Evolutionary conservation across 1,140 invertebrate genomes (phyloP).

Genomic region (Macrocentrus cingulum): DNA sequence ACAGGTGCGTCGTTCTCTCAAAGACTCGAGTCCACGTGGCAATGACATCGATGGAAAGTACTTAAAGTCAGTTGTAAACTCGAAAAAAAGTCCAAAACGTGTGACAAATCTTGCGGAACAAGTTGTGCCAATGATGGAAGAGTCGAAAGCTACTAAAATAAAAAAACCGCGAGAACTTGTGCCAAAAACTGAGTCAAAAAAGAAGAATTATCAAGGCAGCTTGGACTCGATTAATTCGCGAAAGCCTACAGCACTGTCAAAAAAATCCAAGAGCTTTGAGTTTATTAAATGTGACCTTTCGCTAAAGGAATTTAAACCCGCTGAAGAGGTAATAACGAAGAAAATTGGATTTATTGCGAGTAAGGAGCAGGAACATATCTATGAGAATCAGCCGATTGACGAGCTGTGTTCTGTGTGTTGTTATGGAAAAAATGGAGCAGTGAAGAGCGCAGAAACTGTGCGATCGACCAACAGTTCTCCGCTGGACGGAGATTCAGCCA

Average conservation of each 20-base stretch:
- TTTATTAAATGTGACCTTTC: constrained; percentile 43
- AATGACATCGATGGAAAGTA: constrained; percentile 21
- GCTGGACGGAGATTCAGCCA: constrained; percentile 46
- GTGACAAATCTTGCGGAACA: constrained; percentile 11
- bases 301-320: constrained; percentile 17
- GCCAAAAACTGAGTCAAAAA: not conserved
- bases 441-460: constrained; percentile 46
- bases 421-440: constrained; percentile 43
- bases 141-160: constrained; percentile 7
- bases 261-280: constrained; percentile 56
- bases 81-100: constrained; percentile 18
- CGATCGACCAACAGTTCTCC: constrained; percentile 48
- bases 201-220: constrained; percentile 44
- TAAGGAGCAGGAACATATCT: constrained; percentile 38
- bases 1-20: not conserved
- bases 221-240: constrained; percentile 48
- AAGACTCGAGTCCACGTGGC: not conserved
- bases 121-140: constrained; percentile 21
- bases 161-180: constrained; percentile 8
- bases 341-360: constrained; percentile 23
- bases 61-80: constrained; percentile 14
- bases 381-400: constrained; percentile 39
- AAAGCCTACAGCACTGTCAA: constrained; percentile 38
- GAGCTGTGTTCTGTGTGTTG: constrained; percentile 53
- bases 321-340: constrained; percentile 8